Conservation (phyloP, 2,888 invertebrate species). For the Linnaemya vulpina region DNA sequence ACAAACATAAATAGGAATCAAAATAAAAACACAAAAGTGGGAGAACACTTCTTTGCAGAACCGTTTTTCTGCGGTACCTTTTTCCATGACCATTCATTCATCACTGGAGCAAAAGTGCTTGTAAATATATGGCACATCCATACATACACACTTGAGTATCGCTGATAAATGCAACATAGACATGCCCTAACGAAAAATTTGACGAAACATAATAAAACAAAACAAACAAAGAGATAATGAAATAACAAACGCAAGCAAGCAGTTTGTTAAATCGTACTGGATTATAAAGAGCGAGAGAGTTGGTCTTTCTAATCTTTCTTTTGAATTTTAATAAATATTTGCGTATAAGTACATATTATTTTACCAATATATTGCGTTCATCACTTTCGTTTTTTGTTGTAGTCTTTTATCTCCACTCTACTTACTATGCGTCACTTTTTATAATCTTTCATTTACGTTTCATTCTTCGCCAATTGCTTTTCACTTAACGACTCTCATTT, state of each 20-base stretch:
- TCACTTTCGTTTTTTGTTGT: slow-evolving; percentile 67
- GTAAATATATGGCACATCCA: too few species aligned
- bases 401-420: slow-evolving; percentile 57
- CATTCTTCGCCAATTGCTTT: slow-evolving; percentile 9
- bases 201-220: slow-evolving; percentile 47
- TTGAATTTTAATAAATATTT: neutral
- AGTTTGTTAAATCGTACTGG: neutral
- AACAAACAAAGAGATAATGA: neutral
- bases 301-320: neutral
- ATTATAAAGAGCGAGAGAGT: neutral
- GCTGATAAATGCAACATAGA: slow-evolving; percentile 13
- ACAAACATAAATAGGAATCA: neutral
- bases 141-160: neutral
- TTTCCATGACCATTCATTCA: slow-evolving; percentile 62
- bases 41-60: slow-evolving; percentile 50
- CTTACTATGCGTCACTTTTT: slow-evolving; percentile 69
- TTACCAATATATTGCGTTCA: slow-evolving; percentile 60
- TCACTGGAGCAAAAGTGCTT: neutral
- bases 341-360: slow-evolving; percentile 26
- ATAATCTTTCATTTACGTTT: slow-evolving; percentile 44
- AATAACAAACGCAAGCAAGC: slow-evolving; percentile 56
- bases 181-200: slow-evolving; percentile 65
- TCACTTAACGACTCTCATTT: neutral
- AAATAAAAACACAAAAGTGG: neutral
- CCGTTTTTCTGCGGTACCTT: slow-evolving; percentile 71